Evolutionary conservation across 2,113 vertebrate species (phyloP).

Genomic region (Centropus bengalensis): DNA sequence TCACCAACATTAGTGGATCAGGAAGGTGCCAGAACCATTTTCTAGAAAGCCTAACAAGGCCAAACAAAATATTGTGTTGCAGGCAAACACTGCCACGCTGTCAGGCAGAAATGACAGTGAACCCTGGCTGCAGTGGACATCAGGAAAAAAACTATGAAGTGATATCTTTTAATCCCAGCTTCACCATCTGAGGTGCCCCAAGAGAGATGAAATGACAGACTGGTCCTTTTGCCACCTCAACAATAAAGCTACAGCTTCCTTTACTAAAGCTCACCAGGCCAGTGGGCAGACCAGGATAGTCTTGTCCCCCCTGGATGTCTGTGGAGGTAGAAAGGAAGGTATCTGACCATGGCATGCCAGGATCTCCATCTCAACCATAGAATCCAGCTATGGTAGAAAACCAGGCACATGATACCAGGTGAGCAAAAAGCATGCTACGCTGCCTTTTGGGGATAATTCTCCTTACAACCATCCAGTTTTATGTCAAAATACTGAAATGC

Average conservation of each 20-base stretch:
- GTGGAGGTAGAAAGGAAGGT: neutral
- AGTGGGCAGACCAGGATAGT: neutral
- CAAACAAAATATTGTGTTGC: neutral
- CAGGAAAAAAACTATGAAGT: neutral
- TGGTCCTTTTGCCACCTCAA: neutral
- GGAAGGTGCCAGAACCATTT: neutral
- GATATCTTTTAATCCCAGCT: neutral
- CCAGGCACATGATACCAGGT: accelerated
- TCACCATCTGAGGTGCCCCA: neutral
- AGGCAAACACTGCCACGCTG: neutral
- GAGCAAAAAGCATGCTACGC: neutral
- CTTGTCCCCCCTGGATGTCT: neutral
- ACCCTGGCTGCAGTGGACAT: neutral
- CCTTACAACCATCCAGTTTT: neutral
- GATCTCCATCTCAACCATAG: neutral
- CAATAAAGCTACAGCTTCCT: neutral
- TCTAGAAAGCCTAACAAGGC: neutral
- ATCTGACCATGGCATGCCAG: neutral
- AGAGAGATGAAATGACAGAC: neutral
- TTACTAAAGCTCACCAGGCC: neutral
- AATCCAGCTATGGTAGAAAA: neutral
- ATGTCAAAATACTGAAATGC: neutral
- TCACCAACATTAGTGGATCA: neutral
- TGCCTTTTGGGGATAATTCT: neutral
- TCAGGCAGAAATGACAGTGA: neutral